Conservation (phyloP, 1,140 invertebrate species). For the Hycleus phaleratus region DNA sequence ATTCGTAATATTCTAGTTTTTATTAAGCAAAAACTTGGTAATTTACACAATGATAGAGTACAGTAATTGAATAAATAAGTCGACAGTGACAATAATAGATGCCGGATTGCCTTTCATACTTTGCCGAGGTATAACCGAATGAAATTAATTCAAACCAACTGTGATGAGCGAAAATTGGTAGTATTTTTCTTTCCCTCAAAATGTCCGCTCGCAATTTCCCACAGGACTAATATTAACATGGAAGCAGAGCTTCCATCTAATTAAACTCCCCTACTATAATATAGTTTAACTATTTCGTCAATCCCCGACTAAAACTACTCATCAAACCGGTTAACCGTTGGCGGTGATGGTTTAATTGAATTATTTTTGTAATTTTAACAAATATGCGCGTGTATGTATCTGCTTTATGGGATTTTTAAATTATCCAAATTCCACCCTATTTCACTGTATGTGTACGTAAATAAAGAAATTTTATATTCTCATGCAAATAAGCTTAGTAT, state of each 20-base stretch:
- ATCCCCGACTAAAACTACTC: slow-evolving; percentile 1
- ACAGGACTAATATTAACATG: slow-evolving; percentile 30
- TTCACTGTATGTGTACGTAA: background rate
- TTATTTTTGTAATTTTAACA: no score
- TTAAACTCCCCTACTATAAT: slow-evolving; percentile 16
- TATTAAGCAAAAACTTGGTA: no score
- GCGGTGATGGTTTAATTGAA: no score
- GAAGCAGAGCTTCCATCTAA: slow-evolving; percentile 23
- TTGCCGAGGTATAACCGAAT: slow-evolving; percentile 15
- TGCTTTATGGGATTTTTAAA: no score
- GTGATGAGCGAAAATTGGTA: slow-evolving; percentile 28
- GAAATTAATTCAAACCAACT: slow-evolving; percentile 27
- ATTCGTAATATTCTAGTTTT: no score
- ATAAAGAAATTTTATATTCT: slow-evolving; percentile 16
- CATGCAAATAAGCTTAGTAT: slow-evolving; percentile 15
- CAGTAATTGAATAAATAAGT: no score
- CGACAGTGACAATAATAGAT: no score
- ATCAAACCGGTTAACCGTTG: no score
- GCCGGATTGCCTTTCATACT: background rate
- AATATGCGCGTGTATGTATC: no score
- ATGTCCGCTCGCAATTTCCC: slow-evolving; percentile 30
- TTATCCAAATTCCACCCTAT: no score
- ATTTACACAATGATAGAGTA: no score
- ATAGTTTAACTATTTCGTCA: slow-evolving; percentile 19
- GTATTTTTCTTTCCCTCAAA: slow-evolving; percentile 29